Conservation (phyloP, 2,113 vertebrate genomes). For the Bos javanicus region DNA sequence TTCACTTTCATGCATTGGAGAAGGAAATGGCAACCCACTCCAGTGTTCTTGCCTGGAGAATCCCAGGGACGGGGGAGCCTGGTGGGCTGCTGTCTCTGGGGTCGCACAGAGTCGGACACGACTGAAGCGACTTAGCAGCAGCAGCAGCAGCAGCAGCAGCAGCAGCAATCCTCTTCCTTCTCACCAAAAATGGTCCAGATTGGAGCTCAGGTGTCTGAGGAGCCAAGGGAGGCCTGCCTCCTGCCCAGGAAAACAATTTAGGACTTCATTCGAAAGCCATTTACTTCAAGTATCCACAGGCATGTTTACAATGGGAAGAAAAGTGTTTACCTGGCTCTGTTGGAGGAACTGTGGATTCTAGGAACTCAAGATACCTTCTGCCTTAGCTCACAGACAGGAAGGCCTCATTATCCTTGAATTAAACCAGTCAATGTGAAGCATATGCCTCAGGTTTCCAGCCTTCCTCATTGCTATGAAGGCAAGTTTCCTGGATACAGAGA, state of each 20-base stretch:
- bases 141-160: too few relatives aligned
- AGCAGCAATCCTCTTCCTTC: neutral
- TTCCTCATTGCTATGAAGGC: neutral
- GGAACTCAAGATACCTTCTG: neutral
- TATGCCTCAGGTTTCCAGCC: neutral
- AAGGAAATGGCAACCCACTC: too few relatives aligned
- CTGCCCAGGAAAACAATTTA: neutral
- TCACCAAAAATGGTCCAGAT: neutral
- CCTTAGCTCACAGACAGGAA: neutral
- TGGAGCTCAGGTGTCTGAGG: neutral
- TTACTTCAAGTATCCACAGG: neutral
- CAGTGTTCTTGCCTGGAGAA: too few relatives aligned
- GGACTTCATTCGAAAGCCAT: neutral
- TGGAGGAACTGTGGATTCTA: neutral
- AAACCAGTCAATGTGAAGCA: neutral
- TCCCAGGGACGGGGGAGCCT: too few relatives aligned
- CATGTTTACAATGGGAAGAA: neutral
- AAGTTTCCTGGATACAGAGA: neutral
- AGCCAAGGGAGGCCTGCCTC: neutral
- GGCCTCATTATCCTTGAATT: neutral
- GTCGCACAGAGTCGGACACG: too few relatives aligned
- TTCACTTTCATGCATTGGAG: too few relatives aligned
- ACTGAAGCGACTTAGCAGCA: too few relatives aligned
- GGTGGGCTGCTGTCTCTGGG: too few relatives aligned
- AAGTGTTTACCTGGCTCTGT: neutral